Base-by-base conservation (phyloP, 2,888 invertebrate genomes). In the Oasisia sp. region DNA sequence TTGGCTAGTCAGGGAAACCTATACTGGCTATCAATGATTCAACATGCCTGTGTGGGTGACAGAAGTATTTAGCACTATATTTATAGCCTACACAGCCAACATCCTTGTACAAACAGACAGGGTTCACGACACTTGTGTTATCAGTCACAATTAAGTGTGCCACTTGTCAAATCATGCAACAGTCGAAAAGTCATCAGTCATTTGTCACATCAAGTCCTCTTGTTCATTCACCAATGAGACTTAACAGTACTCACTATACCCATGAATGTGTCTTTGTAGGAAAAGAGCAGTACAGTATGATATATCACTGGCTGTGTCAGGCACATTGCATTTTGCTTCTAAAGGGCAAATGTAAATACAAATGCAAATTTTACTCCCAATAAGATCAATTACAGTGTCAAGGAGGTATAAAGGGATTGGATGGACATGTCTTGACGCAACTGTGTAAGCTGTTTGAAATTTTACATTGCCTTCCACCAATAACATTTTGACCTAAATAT, bases 31-130 rank as follows among this genome's bases (percentile, higher is more conserved):
- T 74, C 74, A 74, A 74, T 27, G 74, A 19, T 74, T 74, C 74
- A 74, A 74, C 27, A 19, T 14, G 74, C n/a, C 27, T 74, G 74
- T 27, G 74, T 74, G 74, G 0, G n/a, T 74, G 74, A 74, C 74
- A 74, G 74, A 27, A 74, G 7, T 74, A 74, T 74, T 74, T 74
- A 74, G 74, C 74, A 74, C 74, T 74, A 27, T 74, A 74, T 74
- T 74, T 74, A 74, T 74, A 74, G 74, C 5, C 50, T 50, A 74
- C 74, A 74, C 74, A 74, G 74, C 74, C 74, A 74, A 74, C 74
- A 74, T 74, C 74, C 74, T 74, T 74, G 74, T 74, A 74, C 74
- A 74, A 74, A 74, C 74, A 74, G 74, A 74, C 74, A 27, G 74
- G 74, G 74, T 74, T 74, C 74, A 74, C 27, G 74, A 74, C 74